Conservation (phyloP, 1,140 invertebrate genomes). For the Aradophagus sp. region DNA sequence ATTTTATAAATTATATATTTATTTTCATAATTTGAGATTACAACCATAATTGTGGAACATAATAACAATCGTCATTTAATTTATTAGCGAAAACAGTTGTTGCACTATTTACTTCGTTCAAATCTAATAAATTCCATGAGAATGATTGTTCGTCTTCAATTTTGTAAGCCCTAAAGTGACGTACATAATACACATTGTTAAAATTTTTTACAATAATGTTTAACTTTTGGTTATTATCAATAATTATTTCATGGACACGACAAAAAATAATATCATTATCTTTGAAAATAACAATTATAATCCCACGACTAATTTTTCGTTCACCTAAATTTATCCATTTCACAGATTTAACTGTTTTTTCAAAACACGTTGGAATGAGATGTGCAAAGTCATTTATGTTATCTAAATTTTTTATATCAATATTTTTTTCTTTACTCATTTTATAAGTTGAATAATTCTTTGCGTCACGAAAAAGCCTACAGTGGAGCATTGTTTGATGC, state of each 20-base stretch:
- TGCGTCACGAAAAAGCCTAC: too few species aligned
- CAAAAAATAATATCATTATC: slow-evolving; percentile 8
- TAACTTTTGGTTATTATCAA: not conserved
- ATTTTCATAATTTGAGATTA: too few species aligned
- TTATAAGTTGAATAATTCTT: too few species aligned
- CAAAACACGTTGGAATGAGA: not conserved
- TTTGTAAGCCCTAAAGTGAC: slow-evolving; percentile 4
- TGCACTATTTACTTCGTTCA: not conserved
- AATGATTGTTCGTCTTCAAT: slow-evolving; percentile 6
- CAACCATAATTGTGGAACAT: too few species aligned
- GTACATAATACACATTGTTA: not conserved
- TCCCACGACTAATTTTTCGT: slow-evolving; percentile 1
- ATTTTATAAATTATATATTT: too few species aligned
- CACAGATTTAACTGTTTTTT: not conserved
- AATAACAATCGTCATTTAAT: not conserved
- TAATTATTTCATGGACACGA: slow-evolving; percentile 4
- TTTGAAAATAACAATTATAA: slow-evolving; percentile 6
- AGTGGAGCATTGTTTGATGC: slow-evolving; percentile 11
- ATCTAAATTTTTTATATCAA: not conserved
- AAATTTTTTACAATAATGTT: slow-evolving; percentile 6
- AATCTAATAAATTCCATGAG: slow-evolving; percentile 1
- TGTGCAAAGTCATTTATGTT: slow-evolving; percentile 1
- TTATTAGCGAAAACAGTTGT: slow-evolving; percentile 1
- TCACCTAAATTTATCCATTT: slow-evolving; percentile 5
- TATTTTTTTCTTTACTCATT: slow-evolving; percentile 1